phyloP scores from a whole-genome alignment of 1,140 invertebrate species.

The Drosophila orena region DNA sequence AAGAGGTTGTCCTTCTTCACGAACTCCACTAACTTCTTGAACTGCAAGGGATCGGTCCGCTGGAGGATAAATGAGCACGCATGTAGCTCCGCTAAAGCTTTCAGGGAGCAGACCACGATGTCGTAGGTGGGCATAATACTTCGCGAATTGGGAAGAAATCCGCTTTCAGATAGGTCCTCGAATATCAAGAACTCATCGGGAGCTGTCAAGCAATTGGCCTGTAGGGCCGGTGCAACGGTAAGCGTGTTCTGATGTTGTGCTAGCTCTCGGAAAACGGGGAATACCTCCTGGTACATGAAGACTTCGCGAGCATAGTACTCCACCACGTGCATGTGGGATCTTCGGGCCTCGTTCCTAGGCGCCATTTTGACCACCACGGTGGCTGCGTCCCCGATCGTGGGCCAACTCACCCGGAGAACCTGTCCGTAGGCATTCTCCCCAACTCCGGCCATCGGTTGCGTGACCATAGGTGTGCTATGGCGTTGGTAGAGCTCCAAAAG shows the following conservation, averaged over 20 bases:
- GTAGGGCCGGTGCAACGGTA: slow-evolving; percentile 35
- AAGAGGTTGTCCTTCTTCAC: slow-evolving; percentile 62
- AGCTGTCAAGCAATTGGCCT: slow-evolving; percentile 22
- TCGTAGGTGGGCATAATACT: slow-evolving; percentile 53
- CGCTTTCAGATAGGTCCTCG: slow-evolving; percentile 47
- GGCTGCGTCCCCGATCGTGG: neutral
- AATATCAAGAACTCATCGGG: slow-evolving; percentile 63
- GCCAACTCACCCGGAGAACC: slow-evolving; percentile 50
- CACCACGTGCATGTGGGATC: slow-evolving; percentile 57
- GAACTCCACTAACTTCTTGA: slow-evolving; percentile 23
- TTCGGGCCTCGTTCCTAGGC: slow-evolving; percentile 58
- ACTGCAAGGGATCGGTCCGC: slow-evolving; percentile 29
- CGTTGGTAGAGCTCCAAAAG: slow-evolving; percentile 38
- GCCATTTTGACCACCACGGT: slow-evolving; percentile 58
- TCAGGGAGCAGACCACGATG: slow-evolving; percentile 47
- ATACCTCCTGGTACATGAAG: slow-evolving; percentile 59
- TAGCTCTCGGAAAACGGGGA: slow-evolving; percentile 39
- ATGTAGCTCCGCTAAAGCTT: slow-evolving; percentile 59
- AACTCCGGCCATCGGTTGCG: slow-evolving; percentile 48
- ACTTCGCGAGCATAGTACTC: slow-evolving; percentile 63
- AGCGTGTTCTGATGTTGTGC: slow-evolving; percentile 15
- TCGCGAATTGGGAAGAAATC: slow-evolving; percentile 40
- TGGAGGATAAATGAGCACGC: slow-evolving; percentile 63
- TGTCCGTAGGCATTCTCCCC: slow-evolving; percentile 70
- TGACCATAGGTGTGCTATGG: slow-evolving; percentile 11